Conservation (phyloP, 2,797 vertebrate species). For the Linurgus olivaceus region DNA sequence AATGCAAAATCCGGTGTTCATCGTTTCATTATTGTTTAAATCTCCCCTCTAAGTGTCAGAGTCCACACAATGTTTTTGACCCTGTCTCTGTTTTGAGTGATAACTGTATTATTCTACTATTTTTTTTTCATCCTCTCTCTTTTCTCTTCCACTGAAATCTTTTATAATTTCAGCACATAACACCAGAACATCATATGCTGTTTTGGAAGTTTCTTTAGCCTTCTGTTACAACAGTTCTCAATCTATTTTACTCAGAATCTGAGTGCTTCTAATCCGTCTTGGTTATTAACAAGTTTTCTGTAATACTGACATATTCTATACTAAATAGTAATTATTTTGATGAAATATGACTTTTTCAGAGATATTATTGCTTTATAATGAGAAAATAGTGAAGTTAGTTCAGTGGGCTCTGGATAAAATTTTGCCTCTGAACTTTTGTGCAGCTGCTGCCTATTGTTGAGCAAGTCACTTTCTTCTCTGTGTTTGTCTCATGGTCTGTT, state of each 20-base stretch:
- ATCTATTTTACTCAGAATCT: background rate
- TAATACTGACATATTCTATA: background rate
- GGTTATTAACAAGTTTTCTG: background rate
- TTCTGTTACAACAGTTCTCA: background rate
- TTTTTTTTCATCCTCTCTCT: background rate
- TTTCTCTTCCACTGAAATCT: background rate
- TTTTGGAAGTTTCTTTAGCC: background rate
- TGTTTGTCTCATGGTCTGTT: background rate
- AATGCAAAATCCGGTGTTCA: background rate
- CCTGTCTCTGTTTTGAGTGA: background rate
- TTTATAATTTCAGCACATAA: rapidly evolving
- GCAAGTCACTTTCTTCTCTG: background rate
- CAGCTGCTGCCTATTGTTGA: background rate
- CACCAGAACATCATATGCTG: background rate
- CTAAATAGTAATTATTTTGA: background rate
- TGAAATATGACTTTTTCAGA: background rate
- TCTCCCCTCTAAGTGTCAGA: background rate
- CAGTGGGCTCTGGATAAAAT: background rate
- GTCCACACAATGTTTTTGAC: background rate
- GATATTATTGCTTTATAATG: background rate
- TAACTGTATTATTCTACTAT: background rate
- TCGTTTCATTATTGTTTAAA: background rate
- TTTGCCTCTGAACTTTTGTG: background rate
- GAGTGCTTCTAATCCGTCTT: background rate
- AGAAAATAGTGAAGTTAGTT: background rate